Evolutionary conservation across 2,113 vertebrate genomes (phyloP), one percentile per base, ranked within the genome.

Genomic region (Arothron firmamentum): DNA sequence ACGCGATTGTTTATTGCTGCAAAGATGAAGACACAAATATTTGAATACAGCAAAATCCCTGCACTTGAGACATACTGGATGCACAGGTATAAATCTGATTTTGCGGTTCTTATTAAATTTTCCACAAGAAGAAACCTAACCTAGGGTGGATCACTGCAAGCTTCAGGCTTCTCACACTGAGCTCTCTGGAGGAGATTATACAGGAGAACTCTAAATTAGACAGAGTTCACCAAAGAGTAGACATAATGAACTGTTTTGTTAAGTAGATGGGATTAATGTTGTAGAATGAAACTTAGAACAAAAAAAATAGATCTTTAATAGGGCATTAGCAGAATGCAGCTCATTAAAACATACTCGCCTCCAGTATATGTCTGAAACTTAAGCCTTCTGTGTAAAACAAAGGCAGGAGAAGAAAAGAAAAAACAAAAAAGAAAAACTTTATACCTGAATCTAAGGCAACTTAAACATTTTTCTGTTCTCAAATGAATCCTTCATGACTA

Each of bases 401-500:
- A 43, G 23, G 53, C 65, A 72, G 68, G 14, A 55, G 10, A 43
- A 18, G 66, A 74, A 52, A 25, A 46, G 25, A 50, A 23, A 65
- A 8, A 16, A 46, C 28, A 50, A 4, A 50, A 16, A 50, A 48
- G 48, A 14, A 16, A 47, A 64, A 28, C 4, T 28, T 28, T 28
- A 5, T 28, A 28, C 49, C 20, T 47, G 50, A 21, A 75, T 42
- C 59, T 23, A 47, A 21, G 31, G 13, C 19, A 49, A 47, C 47
- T 63, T 63, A 1, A 5, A 46, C 3, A 51, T 15, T 45, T 15
- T 54, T 63, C 62, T 64, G 56, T 64, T 55, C 18, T 79, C 28
- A 52, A 74, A 72, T 68, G 55, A 82, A 79, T 81, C 52, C 31
- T 62, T 62, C 65, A 41, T 72, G 77, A 80, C 65, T 82, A 72